Percentiles rank a stretch among this genome's conserved stretches.
Conservation (phyloP, 2,113 vertebrate species). For the Tylochromis polylepis region DNA sequence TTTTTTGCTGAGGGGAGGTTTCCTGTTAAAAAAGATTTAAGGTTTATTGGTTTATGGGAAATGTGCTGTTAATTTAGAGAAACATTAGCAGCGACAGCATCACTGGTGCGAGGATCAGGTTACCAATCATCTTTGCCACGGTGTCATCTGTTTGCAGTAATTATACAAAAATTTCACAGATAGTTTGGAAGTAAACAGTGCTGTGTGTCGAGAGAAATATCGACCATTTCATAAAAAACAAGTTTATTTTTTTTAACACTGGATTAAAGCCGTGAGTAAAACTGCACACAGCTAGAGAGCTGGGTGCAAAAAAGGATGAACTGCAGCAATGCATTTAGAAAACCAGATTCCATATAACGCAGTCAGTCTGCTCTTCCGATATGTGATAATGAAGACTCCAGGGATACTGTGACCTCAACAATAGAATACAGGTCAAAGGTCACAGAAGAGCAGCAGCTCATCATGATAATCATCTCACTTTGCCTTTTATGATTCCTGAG, state of each 20-base stretch:
- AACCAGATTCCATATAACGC: background rate
- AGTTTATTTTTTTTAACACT: background rate
- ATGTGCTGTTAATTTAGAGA: background rate
- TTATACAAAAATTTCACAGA: background rate
- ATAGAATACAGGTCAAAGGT: slow-evolving; percentile 28
- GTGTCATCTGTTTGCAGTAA: background rate
- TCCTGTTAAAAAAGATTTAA: background rate
- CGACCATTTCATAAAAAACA: background rate
- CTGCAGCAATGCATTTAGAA: background rate
- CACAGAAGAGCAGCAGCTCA: background rate
- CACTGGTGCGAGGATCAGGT: background rate
- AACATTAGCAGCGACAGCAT: background rate
- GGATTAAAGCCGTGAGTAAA: background rate
- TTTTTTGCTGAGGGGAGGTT: background rate
- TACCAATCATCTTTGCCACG: background rate
- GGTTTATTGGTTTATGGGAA: background rate
- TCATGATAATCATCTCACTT: slow-evolving; percentile 24
- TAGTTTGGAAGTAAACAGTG: background rate
- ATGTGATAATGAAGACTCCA: slow-evolving; percentile 40
- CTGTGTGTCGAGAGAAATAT: background rate
- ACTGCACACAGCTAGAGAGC: background rate
- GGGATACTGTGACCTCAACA: background rate
- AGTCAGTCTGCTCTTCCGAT: background rate
- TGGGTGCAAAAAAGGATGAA: background rate
- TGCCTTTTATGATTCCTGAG: background rate